A percentile compares a stretch with the other conserved stretches of the same genome.
Conservation (phyloP, 2,797 vertebrate species). For the Cyclopterus lumpus region DNA sequence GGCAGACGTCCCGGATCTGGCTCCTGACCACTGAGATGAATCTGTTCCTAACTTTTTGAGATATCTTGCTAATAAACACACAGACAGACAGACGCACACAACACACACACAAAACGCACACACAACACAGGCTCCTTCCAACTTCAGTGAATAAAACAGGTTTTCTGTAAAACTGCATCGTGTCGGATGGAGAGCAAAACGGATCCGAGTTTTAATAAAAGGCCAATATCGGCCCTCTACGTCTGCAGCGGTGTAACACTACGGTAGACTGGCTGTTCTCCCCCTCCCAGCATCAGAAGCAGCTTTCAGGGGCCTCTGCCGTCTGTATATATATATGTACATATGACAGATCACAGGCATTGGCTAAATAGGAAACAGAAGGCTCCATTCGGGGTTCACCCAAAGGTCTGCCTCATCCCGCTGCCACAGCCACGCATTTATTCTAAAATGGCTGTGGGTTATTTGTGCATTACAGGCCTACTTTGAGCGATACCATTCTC, state of each 20-base stretch:
- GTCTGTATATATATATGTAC: conserved; percentile 40
- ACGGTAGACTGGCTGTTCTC: neutral
- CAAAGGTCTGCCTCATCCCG: conserved; percentile 72
- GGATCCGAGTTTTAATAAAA: neutral
- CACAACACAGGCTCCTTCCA: conserved; percentile 14
- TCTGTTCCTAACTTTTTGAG: conserved; percentile 17
- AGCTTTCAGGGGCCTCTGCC: conserved; percentile 25
- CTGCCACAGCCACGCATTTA: conserved; percentile 72
- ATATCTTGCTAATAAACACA: conserved; percentile 20
- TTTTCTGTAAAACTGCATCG: conserved; percentile 11
- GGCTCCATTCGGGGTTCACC: conserved; percentile 75
- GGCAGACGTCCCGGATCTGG: conserved; percentile 35
- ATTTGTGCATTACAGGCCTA: conserved; percentile 78
- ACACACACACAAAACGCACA: neutral
- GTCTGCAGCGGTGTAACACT: neutral
- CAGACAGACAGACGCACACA: neutral
- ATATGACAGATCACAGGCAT: conserved; percentile 57
- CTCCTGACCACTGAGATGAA: conserved; percentile 10
- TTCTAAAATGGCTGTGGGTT: conserved; percentile 78
- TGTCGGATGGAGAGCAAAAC: neutral
- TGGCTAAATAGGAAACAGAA: conserved; percentile 77
- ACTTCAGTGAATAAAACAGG: neutral
- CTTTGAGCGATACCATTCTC: conserved; percentile 78
- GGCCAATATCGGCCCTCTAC: neutral
- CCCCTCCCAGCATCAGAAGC: neutral